A percentile compares a stretch with the other conserved stretches of the same genome.
Conservation (phyloP, 1,140 invertebrate species). For the Drosophila baimaii region DNA sequence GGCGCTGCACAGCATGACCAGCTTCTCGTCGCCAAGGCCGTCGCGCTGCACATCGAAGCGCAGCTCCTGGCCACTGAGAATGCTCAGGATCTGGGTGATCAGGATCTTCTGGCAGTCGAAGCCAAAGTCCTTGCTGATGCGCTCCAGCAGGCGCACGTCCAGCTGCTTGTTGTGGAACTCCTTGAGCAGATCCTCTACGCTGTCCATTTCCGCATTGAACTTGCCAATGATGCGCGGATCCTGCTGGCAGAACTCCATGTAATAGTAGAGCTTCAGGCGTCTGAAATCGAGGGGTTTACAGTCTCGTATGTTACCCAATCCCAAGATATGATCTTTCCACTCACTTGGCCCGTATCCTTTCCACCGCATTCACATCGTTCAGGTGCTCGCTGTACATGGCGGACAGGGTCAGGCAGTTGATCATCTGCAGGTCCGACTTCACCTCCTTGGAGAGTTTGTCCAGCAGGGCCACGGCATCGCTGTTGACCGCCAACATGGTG, state of each 20-base stretch:
- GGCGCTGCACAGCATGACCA: slow-evolving; percentile 71
- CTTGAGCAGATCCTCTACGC: slow-evolving; percentile 73
- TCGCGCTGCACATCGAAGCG: slow-evolving; percentile 76
- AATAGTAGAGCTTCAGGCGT: slow-evolving; percentile 78
- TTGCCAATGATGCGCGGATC: slow-evolving; percentile 73
- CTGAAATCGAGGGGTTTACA: slow-evolving; percentile 20
- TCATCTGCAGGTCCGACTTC: slow-evolving; percentile 74
- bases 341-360: slow-evolving; percentile 65
- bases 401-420: slow-evolving; percentile 73
- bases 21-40: slow-evolving; percentile 76
- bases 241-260: slow-evolving; percentile 78
- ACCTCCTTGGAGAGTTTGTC: slow-evolving; percentile 68
- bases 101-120: slow-evolving; percentile 79
- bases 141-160: slow-evolving; percentile 68
- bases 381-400: slow-evolving; percentile 77
- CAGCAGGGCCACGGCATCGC: slow-evolving; percentile 49
- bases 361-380: slow-evolving; percentile 58
- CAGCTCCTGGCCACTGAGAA: slow-evolving; percentile 69
- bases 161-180: slow-evolving; percentile 77
- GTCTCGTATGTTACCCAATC: not conserved
- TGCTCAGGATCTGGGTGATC: slow-evolving; percentile 73
- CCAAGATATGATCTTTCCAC: too few species aligned
- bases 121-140: slow-evolving; percentile 76
- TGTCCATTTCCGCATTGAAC: slow-evolving; percentile 75
- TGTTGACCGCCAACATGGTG: slow-evolving; percentile 66